Evolutionary conservation across 2,797 vertebrate genomes (phyloP), one percentile per base, ranked within the genome.

Genomic region (Mus spretus): DNA sequence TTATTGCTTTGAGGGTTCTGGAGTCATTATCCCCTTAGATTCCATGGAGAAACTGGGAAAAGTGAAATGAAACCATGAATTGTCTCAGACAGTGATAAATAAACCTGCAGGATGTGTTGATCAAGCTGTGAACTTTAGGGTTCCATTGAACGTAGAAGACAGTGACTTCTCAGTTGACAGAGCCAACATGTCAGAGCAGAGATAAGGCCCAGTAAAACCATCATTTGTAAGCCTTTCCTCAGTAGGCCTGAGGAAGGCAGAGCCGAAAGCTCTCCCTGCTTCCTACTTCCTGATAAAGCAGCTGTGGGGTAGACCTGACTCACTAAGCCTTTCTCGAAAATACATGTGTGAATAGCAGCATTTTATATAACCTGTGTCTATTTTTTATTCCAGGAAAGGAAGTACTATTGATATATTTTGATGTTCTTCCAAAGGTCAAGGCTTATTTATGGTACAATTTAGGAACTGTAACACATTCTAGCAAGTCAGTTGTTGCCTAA

Each of bases 11-110:
- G 53, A 75, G 13, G 7, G 2, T 83, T 93, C 50, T 92, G 67
- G n/a, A 65, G 72, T 79, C 88, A 94, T 81, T 86, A 74, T 81
- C 57, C 28, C 61, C 78, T 85, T 85, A 78, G 57, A 75, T 83
- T 94, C 44, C 20, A 1, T 70, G 70, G 20, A 86, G n/a, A 89
- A 89, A 6, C 31, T 78, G n/a, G 67, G 40, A 31, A 40, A 92
- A 94, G 82, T 53, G 6, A 40, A 92, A 95, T 85, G 31, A n/a
- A 94, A 63, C 6, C 47, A 17, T 84, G 10, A 37, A 75, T 40
- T 67, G 47, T 78, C 31, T 93, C 78, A 91, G 53, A 65, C 31
- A 44, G 31, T 79, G 59, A 93, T 57, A 80, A 81, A 84, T 59
- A 90, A 94, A 67, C 79, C 72, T 5, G 14, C 31, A 77, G 22